Conservation (phyloP, 1,140 invertebrate species). For the Temnothorax nylanderi region DNA sequence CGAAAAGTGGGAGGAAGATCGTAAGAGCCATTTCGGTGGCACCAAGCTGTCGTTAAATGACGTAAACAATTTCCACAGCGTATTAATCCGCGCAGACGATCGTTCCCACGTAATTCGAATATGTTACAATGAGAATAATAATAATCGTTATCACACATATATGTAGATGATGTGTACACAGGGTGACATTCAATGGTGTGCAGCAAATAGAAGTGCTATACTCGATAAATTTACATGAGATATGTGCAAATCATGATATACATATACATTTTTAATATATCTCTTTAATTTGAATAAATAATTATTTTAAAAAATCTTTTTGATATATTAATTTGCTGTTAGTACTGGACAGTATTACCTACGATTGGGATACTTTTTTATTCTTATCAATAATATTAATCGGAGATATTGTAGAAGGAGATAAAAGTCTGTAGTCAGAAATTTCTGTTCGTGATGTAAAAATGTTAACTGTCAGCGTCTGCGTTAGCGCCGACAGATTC, state of each 20-base stretch:
- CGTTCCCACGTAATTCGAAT: slow-evolving; percentile 18
- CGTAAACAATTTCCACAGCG: slow-evolving; percentile 7
- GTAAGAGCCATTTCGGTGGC: slow-evolving; percentile 10
- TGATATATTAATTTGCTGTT: background rate
- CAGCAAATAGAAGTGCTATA: background rate
- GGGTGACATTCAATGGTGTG: background rate
- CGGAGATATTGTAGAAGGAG: background rate
- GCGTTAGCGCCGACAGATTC: background rate
- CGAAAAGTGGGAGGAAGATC: background rate
- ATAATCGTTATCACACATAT: slow-evolving; percentile 12
- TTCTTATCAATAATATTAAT: background rate
- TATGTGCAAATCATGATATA: background rate
- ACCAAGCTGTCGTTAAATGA: slow-evolving; percentile 32
- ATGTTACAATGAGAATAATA: slow-evolving; percentile 23
- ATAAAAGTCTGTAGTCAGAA: background rate
- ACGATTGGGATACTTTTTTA: background rate
- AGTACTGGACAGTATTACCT: background rate
- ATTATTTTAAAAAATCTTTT: background rate
- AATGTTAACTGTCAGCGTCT: background rate
- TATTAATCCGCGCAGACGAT: slow-evolving; percentile 6
- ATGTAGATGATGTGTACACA: background rate
- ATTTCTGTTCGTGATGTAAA: background rate
- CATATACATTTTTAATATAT: background rate
- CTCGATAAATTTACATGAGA: slow-evolving; percentile 11
- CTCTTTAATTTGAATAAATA: background rate